These are phyloP conservation scores for Zaprionus africanus DNA, from an alignment of 1,140 invertebrate genomes.

Conservation along the genomic window DNA sequence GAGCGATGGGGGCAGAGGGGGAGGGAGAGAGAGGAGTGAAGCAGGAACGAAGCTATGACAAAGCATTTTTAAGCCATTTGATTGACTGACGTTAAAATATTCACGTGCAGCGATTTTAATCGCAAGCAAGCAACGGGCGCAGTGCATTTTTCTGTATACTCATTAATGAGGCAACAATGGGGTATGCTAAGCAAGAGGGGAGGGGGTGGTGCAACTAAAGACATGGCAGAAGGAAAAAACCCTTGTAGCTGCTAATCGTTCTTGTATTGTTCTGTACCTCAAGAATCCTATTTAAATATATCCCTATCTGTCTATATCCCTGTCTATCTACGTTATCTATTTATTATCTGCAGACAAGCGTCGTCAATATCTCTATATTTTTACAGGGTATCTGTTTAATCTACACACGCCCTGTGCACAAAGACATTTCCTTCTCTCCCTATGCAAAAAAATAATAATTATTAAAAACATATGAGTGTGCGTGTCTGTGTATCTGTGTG, in stretches of 20 bases:
- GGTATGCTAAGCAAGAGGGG: not conserved
- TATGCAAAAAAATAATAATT: conserved; percentile 79
- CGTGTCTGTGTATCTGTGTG: conserved; percentile 35
- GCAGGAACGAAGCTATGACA: conserved; percentile 65
- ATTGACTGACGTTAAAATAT: conserved; percentile 83
- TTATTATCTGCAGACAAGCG: not conserved
- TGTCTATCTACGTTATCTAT: not conserved
- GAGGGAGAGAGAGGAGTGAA: not conserved
- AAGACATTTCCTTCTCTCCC: conserved; percentile 28
- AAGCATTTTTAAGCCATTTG: conserved; percentile 83
- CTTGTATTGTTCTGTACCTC: not conserved
- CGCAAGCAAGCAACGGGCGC: conserved; percentile 68
- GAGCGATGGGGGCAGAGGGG: not conserved
- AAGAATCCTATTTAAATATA: too few relatives aligned
- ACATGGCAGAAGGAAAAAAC: too few relatives aligned
- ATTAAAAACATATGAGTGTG: conserved; percentile 75
- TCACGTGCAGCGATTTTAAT: conserved; percentile 79
- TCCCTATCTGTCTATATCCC: not conserved
- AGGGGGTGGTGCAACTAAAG: not conserved
- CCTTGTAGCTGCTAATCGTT: too few relatives aligned
- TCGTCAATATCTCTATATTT: not conserved
- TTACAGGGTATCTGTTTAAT: conserved; percentile 9
- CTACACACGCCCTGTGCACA: conserved; percentile 1
- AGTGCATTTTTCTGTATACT: conserved; percentile 55
- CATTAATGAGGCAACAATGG: not conserved